Conservation (phyloP, 2,888 invertebrate genomes). For the Plusia festucae region DNA sequence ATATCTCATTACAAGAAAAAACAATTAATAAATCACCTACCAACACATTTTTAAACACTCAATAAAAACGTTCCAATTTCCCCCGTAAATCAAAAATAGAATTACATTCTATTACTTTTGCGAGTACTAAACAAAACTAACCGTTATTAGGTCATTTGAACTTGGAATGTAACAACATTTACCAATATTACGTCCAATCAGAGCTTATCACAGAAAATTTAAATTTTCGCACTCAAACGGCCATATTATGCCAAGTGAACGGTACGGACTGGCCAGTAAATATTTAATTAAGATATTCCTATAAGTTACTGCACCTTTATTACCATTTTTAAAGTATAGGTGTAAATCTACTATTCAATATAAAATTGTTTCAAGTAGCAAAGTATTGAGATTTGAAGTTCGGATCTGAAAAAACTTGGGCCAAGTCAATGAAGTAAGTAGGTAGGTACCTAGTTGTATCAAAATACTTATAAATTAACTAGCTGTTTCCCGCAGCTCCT, state of each 20-base stretch:
- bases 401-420: too few species aligned
- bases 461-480: background rate
- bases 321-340: background rate
- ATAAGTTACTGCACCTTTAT: conserved; percentile 23
- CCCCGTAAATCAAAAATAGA: background rate
- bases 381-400: too few species aligned
- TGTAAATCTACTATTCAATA: too few species aligned
- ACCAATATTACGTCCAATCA: conserved; percentile 21
- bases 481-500: too few species aligned
- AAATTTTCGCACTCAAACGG: conserved; percentile 9
- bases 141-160: conserved; percentile 18
- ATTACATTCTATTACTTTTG: background rate
- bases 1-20: background rate
- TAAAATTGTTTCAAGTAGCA: background rate
- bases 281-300: conserved; percentile 41
- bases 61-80: background rate
- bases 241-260: conserved; percentile 40
- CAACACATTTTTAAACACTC: background rate
- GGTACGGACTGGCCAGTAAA: conserved; percentile 14
- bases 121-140: conserved; percentile 21
- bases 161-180: conserved; percentile 17
- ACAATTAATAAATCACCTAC: background rate
- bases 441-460: too few species aligned
- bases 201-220: conserved; percentile 21
- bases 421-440: too few species aligned